Evolutionary conservation across 2,888 invertebrate genomes (phyloP), one percentile per base, ranked within the genome.

Genomic region (Scaptodrosophila latifasciaeformis): DNA sequence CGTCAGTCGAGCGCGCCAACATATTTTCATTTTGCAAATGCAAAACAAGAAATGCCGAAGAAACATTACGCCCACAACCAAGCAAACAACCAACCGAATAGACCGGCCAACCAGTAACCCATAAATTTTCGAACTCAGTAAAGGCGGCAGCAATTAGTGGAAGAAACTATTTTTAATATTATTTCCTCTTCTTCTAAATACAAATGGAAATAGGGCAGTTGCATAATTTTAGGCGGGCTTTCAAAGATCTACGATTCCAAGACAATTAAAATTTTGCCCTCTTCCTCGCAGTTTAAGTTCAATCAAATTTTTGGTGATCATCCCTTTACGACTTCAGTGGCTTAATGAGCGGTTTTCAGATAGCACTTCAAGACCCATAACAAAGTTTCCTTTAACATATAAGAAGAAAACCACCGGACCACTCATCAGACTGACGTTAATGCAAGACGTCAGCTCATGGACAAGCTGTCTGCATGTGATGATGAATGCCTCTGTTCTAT

Each of bases 1-100:
- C 60, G 40, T 47, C 57, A 57, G 60, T 21, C 40, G 12, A 31
- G 31, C 31, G 40, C 40, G 64, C 66, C 51, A 61, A 54, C 63
- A 64, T 65, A 71, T 70, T 76, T 72, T 71, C 79, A 72, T 76
- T 72, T 76, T 60, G 72, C 61, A 79, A 72, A 79, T 72, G 72
- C 79, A 79, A 76, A 74, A 74, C 80, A 79, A 74, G 77, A 76
- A n/a, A 17, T 37, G 24, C 24, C 18, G 7, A 17, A 37, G 37
- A n/a, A n/a, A 17, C 2, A 37, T 24, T 24, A 17, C 37, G 2
- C 37, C 37, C 15, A 13, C 37, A 7, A 5, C 13, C 18, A 24
- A 24, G 24, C 4, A 24, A 7, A 24, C 24, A 7, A 3, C 24
- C 24, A 24, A 3, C 7, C 24, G 24, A 5, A 7, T 24, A 3